Percentiles rank a stretch among this genome's conserved stretches.
Conservation (phyloP, 2,113 vertebrate genomes). For the Sminthopsis crassicaudata region DNA sequence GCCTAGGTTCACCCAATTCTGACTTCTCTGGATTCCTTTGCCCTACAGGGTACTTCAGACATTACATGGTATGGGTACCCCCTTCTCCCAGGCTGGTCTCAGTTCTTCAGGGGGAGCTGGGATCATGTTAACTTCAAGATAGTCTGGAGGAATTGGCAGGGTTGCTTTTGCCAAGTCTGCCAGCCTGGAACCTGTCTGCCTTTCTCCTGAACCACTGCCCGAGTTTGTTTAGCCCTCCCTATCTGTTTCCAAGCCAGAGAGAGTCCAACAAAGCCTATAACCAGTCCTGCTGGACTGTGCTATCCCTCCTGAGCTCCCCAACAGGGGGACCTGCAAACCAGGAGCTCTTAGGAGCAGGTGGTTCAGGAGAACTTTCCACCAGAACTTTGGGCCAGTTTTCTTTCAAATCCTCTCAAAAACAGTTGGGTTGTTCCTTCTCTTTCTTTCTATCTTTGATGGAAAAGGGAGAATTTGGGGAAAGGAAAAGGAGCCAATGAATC, state of each 20-base stretch:
- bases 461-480: neutral
- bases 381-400: neutral
- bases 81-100: conserved; percentile 17
- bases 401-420: neutral
- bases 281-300: neutral
- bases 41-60: neutral
- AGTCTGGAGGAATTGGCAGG: conserved; percentile 74
- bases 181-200: conserved; percentile 69
- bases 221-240: conserved; percentile 38
- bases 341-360: neutral
- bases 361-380: neutral
- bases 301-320: neutral
- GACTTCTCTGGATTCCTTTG: neutral
- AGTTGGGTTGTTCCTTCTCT: neutral
- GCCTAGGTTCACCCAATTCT: neutral
- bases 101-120: conserved; percentile 58
- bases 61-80: neutral
- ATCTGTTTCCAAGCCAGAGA: neutral
- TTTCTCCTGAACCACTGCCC: conserved; percentile 72
- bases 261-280: neutral
- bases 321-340: neutral
- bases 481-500: neutral
- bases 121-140: conserved; percentile 75
- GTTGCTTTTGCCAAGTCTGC: conserved; percentile 71
- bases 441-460: neutral